Conservation (phyloP, 1,140 invertebrate genomes). For the Metopolophium dirhodum region DNA sequence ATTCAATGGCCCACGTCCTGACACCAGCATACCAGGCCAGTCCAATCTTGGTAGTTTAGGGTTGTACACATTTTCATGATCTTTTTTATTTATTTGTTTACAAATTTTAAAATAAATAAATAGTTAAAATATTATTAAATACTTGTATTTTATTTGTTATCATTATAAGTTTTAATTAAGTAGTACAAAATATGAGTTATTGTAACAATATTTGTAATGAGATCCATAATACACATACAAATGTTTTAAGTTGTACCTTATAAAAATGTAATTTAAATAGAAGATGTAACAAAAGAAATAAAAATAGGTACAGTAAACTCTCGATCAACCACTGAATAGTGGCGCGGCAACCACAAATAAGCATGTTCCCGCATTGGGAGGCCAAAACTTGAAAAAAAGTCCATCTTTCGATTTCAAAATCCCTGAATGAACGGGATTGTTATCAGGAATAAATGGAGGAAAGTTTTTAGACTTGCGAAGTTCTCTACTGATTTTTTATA, state of each 20-base stretch:
- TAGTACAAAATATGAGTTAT: slow-evolving; percentile 11
- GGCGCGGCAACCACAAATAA: background rate
- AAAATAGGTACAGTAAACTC: background rate
- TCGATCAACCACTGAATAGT: background rate
- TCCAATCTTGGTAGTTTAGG: background rate
- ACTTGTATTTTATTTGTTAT: background rate
- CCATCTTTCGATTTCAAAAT: background rate
- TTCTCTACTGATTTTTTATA: background rate
- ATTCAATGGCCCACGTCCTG: no score
- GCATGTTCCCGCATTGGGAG: background rate
- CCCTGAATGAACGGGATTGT: background rate
- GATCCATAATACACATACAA: background rate
- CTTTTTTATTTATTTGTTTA: background rate
- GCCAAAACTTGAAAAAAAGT: background rate
- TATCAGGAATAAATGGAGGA: no score
- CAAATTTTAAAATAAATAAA: background rate
- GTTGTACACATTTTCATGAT: background rate
- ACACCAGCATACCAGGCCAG: no score
- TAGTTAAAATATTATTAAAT: background rate
- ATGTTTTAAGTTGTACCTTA: background rate
- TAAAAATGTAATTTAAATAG: background rate
- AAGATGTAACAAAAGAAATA: background rate
- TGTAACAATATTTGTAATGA: slow-evolving; percentile 8
- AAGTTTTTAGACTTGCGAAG: no score
- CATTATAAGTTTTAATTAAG: background rate